A percentile compares a stretch with the other conserved stretches of the same genome.
Conservation (phyloP, 2,888 invertebrate species). For the Eupithecia vulgata region DNA sequence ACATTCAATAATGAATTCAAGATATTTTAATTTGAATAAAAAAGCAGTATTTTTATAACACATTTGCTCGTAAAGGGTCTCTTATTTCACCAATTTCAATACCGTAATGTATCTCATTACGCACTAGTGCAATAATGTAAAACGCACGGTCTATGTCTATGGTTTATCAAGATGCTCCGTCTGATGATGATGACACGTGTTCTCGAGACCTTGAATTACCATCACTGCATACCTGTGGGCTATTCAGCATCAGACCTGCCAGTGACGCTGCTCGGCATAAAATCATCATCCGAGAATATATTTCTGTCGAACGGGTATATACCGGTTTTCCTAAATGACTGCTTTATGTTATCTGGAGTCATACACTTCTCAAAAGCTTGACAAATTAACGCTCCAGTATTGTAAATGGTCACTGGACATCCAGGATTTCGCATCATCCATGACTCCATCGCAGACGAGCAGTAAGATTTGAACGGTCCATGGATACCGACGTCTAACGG, state of each 20-base stretch:
- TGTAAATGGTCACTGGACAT: background rate
- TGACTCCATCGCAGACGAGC: background rate
- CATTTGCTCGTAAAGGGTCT: too few species aligned
- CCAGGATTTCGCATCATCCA: conserved; percentile 9
- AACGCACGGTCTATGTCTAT: too few species aligned
- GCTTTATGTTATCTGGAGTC: conserved; percentile 12
- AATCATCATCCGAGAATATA: background rate
- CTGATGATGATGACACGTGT: too few species aligned
- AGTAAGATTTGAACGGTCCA: background rate
- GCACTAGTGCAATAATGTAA: too few species aligned
- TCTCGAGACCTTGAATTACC: too few species aligned
- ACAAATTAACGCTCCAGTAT: background rate
- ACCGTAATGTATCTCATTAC: too few species aligned
- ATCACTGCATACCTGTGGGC: background rate
- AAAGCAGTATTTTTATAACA: too few species aligned
- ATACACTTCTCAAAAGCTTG: background rate
- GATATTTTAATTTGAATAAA: too few species aligned
- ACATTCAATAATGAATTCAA: too few species aligned
- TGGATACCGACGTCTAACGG: conserved; percentile 20
- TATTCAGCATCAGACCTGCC: background rate
- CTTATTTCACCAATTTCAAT: too few species aligned
- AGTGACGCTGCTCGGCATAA: background rate
- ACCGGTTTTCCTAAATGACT: conserved; percentile 2
- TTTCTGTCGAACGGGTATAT: background rate
- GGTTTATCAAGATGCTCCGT: too few species aligned